These are phyloP conservation scores for Octopus bimaculoides DNA, from an alignment of 1,140 invertebrate species.

Conservation along the genomic window DNA sequence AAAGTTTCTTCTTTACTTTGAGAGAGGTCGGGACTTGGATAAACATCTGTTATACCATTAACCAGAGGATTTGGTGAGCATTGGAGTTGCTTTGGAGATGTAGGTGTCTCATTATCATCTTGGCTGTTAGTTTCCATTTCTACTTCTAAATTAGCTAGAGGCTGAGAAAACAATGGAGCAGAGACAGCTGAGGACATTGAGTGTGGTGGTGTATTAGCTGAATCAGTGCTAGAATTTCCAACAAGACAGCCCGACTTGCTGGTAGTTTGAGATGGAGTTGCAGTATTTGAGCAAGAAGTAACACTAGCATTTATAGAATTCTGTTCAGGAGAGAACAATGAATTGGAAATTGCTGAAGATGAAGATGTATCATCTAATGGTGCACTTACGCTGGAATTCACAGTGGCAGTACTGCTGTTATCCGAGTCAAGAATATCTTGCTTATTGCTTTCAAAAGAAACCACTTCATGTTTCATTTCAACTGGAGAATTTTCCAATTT, in stretches of 20 bases:
- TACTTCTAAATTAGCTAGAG: too few relatives aligned
- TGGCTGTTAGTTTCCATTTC: too few relatives aligned
- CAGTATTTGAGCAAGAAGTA: neutral
- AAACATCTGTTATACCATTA: neutral
- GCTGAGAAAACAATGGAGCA: too few relatives aligned
- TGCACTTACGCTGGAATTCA: neutral
- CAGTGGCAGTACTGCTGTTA: neutral
- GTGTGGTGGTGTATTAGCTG: too few relatives aligned
- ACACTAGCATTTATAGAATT: neutral
- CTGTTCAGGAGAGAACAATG: neutral
- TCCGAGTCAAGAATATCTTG: neutral
- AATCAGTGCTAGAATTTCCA: too few relatives aligned
- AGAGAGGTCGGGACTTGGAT: neutral
- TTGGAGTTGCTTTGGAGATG: too few relatives aligned
- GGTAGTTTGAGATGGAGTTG: neutral
- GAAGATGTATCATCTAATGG: neutral
- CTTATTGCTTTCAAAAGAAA: slow-evolving; percentile 7
- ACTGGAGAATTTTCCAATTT: neutral
- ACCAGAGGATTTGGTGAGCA: neutral
- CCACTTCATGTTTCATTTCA: neutral
- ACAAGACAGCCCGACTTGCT: too few relatives aligned
- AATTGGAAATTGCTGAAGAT: neutral
- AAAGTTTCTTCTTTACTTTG: neutral
- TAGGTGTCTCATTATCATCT: too few relatives aligned
- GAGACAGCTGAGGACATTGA: too few relatives aligned